Evolutionary conservation across 1,140 invertebrate species (phyloP).

Genomic region (Temnothorax curvispinosus): DNA sequence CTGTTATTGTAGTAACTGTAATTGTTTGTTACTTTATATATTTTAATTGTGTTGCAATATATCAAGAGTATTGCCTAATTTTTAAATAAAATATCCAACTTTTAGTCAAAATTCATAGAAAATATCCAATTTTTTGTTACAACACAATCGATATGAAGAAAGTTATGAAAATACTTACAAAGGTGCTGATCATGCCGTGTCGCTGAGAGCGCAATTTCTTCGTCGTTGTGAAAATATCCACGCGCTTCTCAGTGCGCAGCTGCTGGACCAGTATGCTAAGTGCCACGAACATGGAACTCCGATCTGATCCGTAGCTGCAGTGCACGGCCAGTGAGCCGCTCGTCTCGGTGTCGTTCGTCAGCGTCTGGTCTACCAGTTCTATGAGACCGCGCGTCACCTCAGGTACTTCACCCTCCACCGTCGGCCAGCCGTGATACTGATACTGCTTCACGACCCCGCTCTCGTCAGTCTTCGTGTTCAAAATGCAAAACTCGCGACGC

Average conservation of each 20-base stretch:
- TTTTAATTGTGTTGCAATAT: background rate
- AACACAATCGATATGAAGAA: background rate
- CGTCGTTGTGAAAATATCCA: slow-evolving; percentile 94
- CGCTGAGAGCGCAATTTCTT: slow-evolving; percentile 94
- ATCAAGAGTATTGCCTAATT: background rate
- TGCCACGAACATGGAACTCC: slow-evolving; percentile 95
- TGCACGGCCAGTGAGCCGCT: slow-evolving; percentile 91
- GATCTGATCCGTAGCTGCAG: slow-evolving; percentile 94
- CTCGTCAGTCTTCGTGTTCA: slow-evolving; percentile 91
- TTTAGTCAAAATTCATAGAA: background rate
- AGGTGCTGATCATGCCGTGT: slow-evolving; percentile 93
- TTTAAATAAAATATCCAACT: background rate
- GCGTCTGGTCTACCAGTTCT: slow-evolving; percentile 91
- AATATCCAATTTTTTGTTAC: background rate
- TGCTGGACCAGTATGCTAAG: slow-evolving; percentile 94
- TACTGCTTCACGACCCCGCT: slow-evolving; percentile 92
- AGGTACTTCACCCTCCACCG: slow-evolving; percentile 94
- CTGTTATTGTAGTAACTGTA: no score
- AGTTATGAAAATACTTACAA: slow-evolving; percentile 87
- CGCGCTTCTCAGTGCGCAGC: slow-evolving; percentile 91
- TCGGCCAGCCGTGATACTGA: slow-evolving; percentile 96
- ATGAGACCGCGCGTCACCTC: slow-evolving; percentile 93
- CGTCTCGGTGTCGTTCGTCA: slow-evolving; percentile 85
- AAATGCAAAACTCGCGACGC: slow-evolving; percentile 92
- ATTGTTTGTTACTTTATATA: no score